Evolutionary conservation across 2,113 vertebrate genomes (phyloP), one percentile per base, ranked within the genome.

Genomic region (Phrynosoma platyrhinos): DNA sequence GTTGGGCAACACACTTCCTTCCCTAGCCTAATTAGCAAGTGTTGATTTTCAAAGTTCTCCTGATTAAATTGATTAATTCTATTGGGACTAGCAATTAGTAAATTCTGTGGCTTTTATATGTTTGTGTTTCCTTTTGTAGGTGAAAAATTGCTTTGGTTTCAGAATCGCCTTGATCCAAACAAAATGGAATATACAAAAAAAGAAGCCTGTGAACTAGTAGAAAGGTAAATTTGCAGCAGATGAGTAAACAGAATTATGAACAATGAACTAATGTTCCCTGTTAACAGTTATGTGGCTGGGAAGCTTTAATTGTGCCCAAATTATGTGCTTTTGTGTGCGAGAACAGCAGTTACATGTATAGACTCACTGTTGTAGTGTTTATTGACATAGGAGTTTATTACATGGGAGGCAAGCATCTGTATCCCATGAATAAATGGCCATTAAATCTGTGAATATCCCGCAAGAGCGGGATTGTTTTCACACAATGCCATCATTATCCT

Each of bases 71-170:
- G 58, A 18, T 62, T 18, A 62, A 14, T 62, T 62, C 58, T 62
- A 3, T 62, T 62, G 58, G 13, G 58, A 62, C 13, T 62, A 62
- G 58, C 58, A 62, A 62, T 62, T 62, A 4, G 58, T 9, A 71
- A 30, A 21, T 1, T 55, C 5, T 83, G 27, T 32, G 9, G 47
- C 94, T 86, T 84, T 90, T 64, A 40, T 76, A 6, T 47, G 13
- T 20, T 62, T 36, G 5, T 47, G 8, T 36, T 66, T 23, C 10
- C 13, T 68, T 78, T 76, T 92, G 9, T 84, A 99, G 99, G 98
- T 90, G 98, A 99, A 94, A 99, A 98, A 93, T 96, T 99, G 72
- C 89, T 97, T 55, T 99, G 98, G 98, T 99, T 99, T 97, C 98
- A 99, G 91, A 97, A 85, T 94, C 97, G 98, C 76, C 94, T 99